Percentiles rank a stretch among this genome's conserved stretches.
phyloP scores from a whole-genome alignment of 2,888 invertebrate species.

The Agrochola lychnidis region DNA sequence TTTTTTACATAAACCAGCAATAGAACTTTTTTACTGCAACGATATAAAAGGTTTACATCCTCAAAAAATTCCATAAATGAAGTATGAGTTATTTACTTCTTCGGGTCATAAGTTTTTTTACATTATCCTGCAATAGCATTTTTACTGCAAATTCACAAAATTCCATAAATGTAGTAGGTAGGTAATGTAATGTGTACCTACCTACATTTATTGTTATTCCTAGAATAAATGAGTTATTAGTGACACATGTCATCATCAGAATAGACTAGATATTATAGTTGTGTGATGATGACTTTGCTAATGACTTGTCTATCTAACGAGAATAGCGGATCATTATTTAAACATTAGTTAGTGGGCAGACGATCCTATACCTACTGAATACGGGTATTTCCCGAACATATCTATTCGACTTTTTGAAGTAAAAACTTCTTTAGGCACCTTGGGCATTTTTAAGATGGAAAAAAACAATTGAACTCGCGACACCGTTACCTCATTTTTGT shows the following conservation, averaged over 20 bases:
- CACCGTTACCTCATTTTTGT: no score
- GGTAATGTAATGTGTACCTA: not conserved
- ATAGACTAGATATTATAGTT: not conserved
- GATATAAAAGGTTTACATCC: no score
- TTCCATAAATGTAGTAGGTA: not conserved
- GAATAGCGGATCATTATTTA: not conserved
- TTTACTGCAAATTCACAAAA: not conserved
- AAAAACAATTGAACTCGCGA: no score
- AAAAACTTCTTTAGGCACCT: no score
- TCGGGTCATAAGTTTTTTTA: not conserved
- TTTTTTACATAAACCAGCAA: not conserved
- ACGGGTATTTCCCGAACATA: not conserved
- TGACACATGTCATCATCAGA: not conserved
- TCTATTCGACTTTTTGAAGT: no score
- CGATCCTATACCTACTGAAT: not conserved
- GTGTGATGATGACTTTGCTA: not conserved
- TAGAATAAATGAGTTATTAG: conserved; percentile 8
- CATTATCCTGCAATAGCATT: not conserved
- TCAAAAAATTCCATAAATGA: not conserved
- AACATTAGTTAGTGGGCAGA: not conserved
- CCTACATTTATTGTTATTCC: not conserved
- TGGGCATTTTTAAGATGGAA: no score
- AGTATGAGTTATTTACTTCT: no score
- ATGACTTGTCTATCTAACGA: not conserved
- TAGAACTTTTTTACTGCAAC: not conserved